Base-by-base conservation (phyloP, 2,797 vertebrate genomes). In the Alosa sapidissima region DNA sequence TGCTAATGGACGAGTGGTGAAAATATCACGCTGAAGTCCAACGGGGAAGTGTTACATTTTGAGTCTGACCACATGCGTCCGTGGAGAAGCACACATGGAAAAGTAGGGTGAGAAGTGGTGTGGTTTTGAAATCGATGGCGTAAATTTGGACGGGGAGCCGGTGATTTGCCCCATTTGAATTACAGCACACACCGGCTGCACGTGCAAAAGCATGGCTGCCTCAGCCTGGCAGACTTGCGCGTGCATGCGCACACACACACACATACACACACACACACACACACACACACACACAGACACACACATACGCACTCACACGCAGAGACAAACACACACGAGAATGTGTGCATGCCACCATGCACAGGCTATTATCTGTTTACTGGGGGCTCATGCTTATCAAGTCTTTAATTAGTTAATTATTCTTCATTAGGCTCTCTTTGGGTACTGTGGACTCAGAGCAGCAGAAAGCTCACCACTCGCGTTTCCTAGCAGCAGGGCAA, bases 351-450 rank as follows among this genome's bases (percentile, higher is more conserved):
- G 89, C 92, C 86, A 88, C 87, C 87, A 85, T 92, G 86, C 88
- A 88, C 90, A 91, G 93, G 41, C 72, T 78, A 78, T 94, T 92
- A 94, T 95, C 92, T 93, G 91, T 95, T 95, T 94, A 92, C 91
- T 85, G 85, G 87, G 89, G 89, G 87, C 89, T 91, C 88, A 92
- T 87, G 89, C 91, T 94, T 95, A 94, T 95, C 93, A 91, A 90
- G 90, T 81, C 88, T 93, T 95, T 95, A 95, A 95, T 95, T 93
- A 93, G 93, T 94, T 95, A 94, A 96, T 96, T 95, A 95, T 95
- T 96, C 95, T 94, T 95, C 93, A 94, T 95, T 95, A 94, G 92
- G 91, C 92, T 93, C 94, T 94, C 94, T 95, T 95, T 94, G 94
- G 94, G 92, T 89, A 93, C 93, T 92, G 92, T 92, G 87, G 92